phyloP scores from a whole-genome alignment of 2,888 invertebrate species.

The Byasa hedistus region DNA sequence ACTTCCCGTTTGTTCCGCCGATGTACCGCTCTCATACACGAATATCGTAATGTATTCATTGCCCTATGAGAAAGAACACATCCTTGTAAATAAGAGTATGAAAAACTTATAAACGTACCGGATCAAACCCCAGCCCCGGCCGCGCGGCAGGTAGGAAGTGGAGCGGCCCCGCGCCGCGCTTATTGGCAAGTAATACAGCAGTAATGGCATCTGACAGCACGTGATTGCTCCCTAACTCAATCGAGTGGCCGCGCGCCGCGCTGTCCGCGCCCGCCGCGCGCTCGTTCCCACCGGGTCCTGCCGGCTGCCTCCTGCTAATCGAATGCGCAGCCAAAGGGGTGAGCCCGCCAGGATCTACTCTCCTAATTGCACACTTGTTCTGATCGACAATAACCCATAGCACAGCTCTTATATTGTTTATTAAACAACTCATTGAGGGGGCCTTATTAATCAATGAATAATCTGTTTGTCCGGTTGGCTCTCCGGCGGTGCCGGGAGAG shows the following conservation, averaged over 20 bases:
- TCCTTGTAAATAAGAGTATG: too few species aligned
- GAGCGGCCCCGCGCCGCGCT: too few species aligned
- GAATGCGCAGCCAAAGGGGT: constrained; percentile 56
- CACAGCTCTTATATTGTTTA: background rate
- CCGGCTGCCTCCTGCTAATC: constrained; percentile 54
- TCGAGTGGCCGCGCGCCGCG: constrained; percentile 11
- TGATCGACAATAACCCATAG: background rate
- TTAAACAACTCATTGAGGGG: background rate
- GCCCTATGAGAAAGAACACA: too few species aligned
- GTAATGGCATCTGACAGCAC: background rate
- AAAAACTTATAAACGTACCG: too few species aligned
- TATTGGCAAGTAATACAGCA: background rate
- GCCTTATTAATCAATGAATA: too few species aligned
- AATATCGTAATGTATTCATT: too few species aligned
- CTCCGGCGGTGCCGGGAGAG: too few species aligned
- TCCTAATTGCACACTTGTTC: constrained; percentile 35
- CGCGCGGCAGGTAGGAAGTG: too few species aligned
- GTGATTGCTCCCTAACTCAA: constrained; percentile 27
- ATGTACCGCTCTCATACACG: too few species aligned
- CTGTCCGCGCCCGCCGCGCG: constrained; percentile 36
- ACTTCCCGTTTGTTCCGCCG: too few species aligned
- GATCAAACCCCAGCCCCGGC: too few species aligned
- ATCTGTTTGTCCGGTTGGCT: too few species aligned
- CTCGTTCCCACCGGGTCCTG: constrained; percentile 52
- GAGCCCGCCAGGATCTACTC: constrained; percentile 42